phyloP scores from a whole-genome alignment of 2,888 invertebrate species.

The Yponomeuta malinellus region DNA sequence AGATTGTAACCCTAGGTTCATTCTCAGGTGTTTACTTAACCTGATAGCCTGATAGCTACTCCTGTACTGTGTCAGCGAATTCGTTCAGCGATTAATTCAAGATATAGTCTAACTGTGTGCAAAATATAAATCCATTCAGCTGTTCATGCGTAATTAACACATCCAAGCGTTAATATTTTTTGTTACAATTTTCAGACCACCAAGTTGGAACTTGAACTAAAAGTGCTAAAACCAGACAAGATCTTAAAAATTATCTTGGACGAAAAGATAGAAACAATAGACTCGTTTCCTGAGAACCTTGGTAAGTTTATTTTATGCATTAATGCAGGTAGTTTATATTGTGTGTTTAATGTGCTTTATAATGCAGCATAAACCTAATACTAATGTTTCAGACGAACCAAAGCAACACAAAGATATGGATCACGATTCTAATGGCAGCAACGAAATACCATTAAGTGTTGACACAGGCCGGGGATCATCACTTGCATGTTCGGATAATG shows the following conservation, averaged over 20 bases:
- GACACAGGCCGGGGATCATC: slow-evolving; percentile 66
- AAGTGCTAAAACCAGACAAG: neutral
- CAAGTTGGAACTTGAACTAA: neutral
- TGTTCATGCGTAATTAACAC: too few species aligned
- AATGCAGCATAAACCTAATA: too few species aligned
- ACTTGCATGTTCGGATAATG: slow-evolving; percentile 48
- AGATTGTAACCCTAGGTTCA: too few species aligned
- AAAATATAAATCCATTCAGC: too few species aligned
- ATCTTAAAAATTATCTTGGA: neutral
- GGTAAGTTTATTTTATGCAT: neutral
- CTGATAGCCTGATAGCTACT: too few species aligned
- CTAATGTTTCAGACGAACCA: neutral
- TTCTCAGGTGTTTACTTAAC: too few species aligned
- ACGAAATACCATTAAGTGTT: slow-evolving; percentile 26
- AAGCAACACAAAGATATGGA: slow-evolving; percentile 20
- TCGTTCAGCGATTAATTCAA: too few species aligned
- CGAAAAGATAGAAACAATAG: neutral
- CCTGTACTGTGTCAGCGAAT: too few species aligned
- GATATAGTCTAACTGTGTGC: too few species aligned
- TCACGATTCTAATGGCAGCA: slow-evolving; percentile 31
- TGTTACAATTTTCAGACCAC: neutral
- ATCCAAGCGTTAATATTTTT: neutral
- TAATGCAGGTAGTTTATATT: neutral
- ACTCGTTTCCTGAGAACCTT: neutral
- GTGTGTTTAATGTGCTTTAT: neutral